Base-by-base conservation (phyloP, 1,140 invertebrate genomes). In the Drosophila sturtevanti region DNA sequence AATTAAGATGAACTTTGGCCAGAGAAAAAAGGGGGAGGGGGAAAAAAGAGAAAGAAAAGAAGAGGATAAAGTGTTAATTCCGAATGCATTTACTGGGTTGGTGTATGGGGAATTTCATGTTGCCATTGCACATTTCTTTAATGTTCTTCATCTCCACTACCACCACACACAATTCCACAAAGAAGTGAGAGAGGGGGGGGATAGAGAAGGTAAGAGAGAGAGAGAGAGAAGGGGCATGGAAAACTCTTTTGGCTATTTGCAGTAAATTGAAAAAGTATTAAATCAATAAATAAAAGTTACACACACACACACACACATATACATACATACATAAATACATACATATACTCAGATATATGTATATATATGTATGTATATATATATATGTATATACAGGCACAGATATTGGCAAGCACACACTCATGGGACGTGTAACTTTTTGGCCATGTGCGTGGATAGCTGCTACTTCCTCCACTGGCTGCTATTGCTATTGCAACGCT, bases 211-310 rank as follows among this genome's bases (percentile, higher is more conserved):
- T 51, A 21, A 7, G 41, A 14, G 3, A 14, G 37, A 48, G 14
- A 2, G 7, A 37, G 18, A 60, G 7, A 35, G 24, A 61, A 1
- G 38, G 31, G 41, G 21, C 38, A 38, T 9, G 22, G 62, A 56
- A 79, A 75, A 82, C 81, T 79, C 80, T 84, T 48, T 85, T 75
- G 78, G 82, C 81, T 85, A 87, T 86, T 86, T 86, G 84, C 81
- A 86, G 81, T 86, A 86, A 86, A 86, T 86, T 86, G 81, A 87
- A 86, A 86, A 86, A 86, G 81, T 86, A 86, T 86, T 86, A 86
- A 86, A 86, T 86, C 81, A 86, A 86, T 86, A 86, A 86, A 86
- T 86, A 86, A 86, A 86, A 86, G 75, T 87, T 86, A 81, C 81
- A 63, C 81, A 72, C 72, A 76, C 64, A 72, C 22, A 65, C 51